These are phyloP conservation scores for Salvelinus sp. DNA, from an alignment of 2,113 vertebrate genomes.

Conservation along the genomic window DNA sequence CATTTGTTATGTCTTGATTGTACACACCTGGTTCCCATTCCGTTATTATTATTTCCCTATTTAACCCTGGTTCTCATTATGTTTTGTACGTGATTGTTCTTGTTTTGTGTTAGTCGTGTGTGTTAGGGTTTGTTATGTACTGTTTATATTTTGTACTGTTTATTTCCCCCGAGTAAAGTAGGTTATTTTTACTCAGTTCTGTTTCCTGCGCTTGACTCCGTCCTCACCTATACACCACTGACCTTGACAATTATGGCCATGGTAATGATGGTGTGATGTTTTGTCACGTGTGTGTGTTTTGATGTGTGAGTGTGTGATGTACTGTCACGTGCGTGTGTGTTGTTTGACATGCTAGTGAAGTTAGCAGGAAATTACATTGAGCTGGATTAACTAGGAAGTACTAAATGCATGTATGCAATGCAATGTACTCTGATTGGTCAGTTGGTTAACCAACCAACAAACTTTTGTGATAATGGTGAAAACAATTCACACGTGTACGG, in stretches of 20 bases:
- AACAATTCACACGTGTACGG: not conserved
- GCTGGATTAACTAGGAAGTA: conserved; percentile 36
- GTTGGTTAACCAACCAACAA: not conserved
- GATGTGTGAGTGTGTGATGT: conserved; percentile 12
- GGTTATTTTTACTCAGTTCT: no score
- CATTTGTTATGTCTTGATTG: no score
- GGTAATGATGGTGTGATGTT: not conserved
- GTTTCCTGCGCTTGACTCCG: no score
- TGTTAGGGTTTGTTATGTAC: no score
- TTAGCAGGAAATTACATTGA: conserved; percentile 41
- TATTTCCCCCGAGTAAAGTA: no score
- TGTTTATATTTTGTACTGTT: no score
- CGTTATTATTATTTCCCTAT: no score
- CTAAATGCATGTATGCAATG: not conserved
- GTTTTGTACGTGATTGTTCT: no score
- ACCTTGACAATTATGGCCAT: not conserved
- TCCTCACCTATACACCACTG: no score
- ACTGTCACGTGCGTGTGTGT: not conserved
- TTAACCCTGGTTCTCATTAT: no score
- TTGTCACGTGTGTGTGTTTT: conserved; percentile 5
- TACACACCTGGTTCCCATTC: no score
- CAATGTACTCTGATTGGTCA: not conserved
- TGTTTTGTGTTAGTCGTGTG: no score
- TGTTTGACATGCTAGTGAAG: not conserved
- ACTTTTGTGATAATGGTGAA: not conserved